phyloP scores from a whole-genome alignment of 64 coral and sea anemone genomes.

The Trachythela sp. region DNA sequence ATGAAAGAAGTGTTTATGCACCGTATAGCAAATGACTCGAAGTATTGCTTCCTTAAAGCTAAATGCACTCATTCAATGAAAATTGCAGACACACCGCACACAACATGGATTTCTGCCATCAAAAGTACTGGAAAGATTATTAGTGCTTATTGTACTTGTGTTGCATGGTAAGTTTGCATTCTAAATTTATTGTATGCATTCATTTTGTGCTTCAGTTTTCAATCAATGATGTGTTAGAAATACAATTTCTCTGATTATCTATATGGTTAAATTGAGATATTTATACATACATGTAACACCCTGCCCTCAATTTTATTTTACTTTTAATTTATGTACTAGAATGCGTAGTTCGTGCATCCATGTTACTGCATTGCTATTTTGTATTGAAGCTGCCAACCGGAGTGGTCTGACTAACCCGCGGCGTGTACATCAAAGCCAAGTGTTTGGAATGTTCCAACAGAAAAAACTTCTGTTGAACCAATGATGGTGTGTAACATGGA shows the following conservation, averaged over 20 bases:
- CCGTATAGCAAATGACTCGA: not conserved
- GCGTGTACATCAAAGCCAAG: not conserved
- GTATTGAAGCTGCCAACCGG: not conserved
- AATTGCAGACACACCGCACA: not conserved
- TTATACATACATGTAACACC: not conserved
- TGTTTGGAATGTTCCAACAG: not conserved
- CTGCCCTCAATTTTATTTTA: not conserved
- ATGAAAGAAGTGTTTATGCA: not conserved
- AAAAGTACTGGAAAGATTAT: not conserved
- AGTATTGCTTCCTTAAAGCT: conserved; percentile 1
- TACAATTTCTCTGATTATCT: not conserved
- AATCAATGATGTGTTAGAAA: no score
- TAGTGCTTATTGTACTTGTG: conserved; percentile 17
- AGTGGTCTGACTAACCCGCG: not conserved
- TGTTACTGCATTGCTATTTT: not conserved
- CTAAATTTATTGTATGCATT: not conserved
- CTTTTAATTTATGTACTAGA: no score
- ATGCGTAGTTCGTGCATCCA: not conserved
- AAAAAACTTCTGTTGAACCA: not conserved
- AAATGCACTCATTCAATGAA: not conserved
- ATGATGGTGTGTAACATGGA: not conserved
- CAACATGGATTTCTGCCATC: not conserved
- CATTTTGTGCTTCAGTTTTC: no score
- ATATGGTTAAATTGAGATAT: not conserved
- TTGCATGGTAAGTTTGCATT: not conserved